phyloP scores from a whole-genome alignment of 2,113 vertebrate genomes.

The Carlito syrichta region DNA sequence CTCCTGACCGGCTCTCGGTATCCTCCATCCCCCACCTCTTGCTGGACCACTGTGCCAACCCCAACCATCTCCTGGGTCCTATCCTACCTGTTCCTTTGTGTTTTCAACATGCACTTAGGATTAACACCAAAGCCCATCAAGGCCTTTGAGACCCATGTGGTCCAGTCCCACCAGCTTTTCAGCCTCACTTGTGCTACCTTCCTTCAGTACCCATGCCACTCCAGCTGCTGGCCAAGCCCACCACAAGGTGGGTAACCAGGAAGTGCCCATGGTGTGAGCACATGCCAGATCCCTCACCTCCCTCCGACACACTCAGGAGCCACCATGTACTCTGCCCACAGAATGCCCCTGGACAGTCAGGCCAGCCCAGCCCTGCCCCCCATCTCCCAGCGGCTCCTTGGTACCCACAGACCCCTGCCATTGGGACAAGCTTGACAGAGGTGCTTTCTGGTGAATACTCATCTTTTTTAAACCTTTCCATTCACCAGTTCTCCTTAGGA shows the following conservation, averaged over 20 bases:
- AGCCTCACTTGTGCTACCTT: background rate
- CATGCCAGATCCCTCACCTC: background rate
- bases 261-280: background rate
- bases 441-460: background rate
- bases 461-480: conserved; percentile 18
- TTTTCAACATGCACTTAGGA: background rate
- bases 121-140: background rate
- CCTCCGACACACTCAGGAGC: background rate
- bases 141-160: accelerated
- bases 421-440: background rate
- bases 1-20: background rate
- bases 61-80: background rate
- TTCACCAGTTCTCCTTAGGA: conserved; percentile 33
- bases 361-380: too few species aligned
- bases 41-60: background rate
- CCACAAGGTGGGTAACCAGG: background rate
- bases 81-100: background rate
- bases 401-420: background rate
- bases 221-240: background rate
- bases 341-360: too few species aligned
- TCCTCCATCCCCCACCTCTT: background rate
- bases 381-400: background rate
- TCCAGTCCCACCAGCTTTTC: background rate
- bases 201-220: accelerated
- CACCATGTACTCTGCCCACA: background rate